Conservation (phyloP, 2,113 vertebrate species). For the Myotis brandtii region DNA sequence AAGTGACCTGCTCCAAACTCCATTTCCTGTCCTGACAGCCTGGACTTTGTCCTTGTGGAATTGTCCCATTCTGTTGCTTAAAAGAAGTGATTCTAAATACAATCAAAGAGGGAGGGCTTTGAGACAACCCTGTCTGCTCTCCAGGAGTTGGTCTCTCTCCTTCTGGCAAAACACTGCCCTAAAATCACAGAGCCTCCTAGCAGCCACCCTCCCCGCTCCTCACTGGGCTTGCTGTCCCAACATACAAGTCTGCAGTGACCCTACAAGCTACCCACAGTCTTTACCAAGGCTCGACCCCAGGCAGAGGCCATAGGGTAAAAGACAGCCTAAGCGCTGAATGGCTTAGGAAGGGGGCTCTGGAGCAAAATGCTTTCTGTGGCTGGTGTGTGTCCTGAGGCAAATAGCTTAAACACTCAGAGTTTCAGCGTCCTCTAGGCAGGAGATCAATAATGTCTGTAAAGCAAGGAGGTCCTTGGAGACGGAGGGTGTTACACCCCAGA, state of each 20-base stretch:
- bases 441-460: constrained; percentile 61
- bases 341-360: not conserved
- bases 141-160: not conserved
- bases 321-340: not conserved
- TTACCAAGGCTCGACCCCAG: not conserved
- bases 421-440: constrained; percentile 8
- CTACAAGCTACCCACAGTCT: not conserved
- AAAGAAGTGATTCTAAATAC: not conserved
- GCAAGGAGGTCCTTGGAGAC: not conserved
- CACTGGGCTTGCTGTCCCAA: not conserved
- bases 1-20: not conserved
- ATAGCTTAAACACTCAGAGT: constrained; percentile 54
- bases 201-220: not conserved
- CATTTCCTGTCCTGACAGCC: not conserved
- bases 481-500: not conserved
- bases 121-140: not conserved
- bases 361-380: not conserved
- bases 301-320: not conserved
- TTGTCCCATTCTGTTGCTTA: not conserved
- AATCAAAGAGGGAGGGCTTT: not conserved
- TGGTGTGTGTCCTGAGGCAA: not conserved
- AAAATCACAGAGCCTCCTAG: not conserved
- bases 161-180: not conserved
- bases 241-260: not conserved
- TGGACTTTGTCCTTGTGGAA: not conserved